These are phyloP conservation scores for Anastrepha obliqua DNA, from an alignment of 1,140 invertebrate genomes.

Conservation along the genomic window DNA sequence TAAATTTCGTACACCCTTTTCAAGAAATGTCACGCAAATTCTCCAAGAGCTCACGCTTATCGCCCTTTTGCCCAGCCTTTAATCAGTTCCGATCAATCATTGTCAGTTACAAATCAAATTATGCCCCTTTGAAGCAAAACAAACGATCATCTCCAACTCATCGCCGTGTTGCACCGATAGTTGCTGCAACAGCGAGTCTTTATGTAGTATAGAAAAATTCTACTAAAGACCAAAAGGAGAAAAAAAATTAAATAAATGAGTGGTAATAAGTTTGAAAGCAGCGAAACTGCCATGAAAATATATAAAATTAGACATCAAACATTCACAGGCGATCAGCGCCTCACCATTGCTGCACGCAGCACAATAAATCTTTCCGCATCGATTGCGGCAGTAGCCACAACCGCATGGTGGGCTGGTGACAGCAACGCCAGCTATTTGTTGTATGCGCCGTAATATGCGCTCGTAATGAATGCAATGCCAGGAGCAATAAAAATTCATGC, in stretches of 20 bases:
- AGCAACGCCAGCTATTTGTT: neutral
- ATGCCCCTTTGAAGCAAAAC: neutral
- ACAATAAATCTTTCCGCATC: slow-evolving; percentile 1
- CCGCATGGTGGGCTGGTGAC: slow-evolving; percentile 14
- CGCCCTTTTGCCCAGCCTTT: neutral
- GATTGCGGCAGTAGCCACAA: neutral
- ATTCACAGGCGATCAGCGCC: neutral
- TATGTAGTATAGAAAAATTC: neutral
- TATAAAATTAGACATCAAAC: slow-evolving; percentile 39
- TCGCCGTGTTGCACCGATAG: neutral
- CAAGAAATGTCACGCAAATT: neutral
- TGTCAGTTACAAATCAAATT: slow-evolving; percentile 25
- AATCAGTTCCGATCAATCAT: slow-evolving; percentile 2
- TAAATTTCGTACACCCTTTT: neutral
- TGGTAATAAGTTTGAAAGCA: neutral
- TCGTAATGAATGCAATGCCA: neutral
- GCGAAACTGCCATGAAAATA: neutral
- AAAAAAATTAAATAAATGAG: neutral
- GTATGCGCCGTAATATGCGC: neutral
- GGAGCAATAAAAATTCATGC: slow-evolving; percentile 46
- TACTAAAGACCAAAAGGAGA: neutral
- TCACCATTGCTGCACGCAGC: slow-evolving; percentile 17
- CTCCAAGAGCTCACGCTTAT: neutral
- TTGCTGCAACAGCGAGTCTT: neutral
- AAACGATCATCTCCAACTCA: neutral